Base-by-base conservation (phyloP, 1,140 invertebrate genomes). In the Elysia chlorotica region DNA sequence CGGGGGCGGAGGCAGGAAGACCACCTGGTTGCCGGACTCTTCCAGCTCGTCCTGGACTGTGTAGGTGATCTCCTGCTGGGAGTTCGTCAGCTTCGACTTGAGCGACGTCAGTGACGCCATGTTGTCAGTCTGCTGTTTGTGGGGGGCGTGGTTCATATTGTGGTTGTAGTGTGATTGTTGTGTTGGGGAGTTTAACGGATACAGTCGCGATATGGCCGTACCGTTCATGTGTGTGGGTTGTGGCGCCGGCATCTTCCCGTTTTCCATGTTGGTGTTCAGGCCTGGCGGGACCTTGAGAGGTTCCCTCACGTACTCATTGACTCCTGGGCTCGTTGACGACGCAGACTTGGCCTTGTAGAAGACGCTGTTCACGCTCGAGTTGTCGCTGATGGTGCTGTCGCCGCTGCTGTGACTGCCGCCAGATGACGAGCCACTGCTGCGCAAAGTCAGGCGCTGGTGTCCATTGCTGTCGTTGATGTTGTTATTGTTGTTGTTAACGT, bases 31-130 rank as follows among this genome's bases (percentile, higher is more conserved):
- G 17, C 56, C n/a, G 3, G n/a, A 6, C n/a, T 71, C 68, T 17
- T 71, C 68, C 35, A 71, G 5, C 21, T 61, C 68, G 57, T 71
- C 68, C 2, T 4, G 59, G 31, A 71, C 41, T 23, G 68, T 38
- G 28, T 71, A 71, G 23, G 68, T 71, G 19, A 71, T 57, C 36
- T 71, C 68, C 56, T 71, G 48, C 56, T 71, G 48, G 10, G 66
- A 57, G 41, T 14, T 10, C 10, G 2, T 41, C 3, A 61, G 6
- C 21, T 71, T 71, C 6, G 68, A 61, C 62, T 71, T 71, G 14
- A 41, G 48, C 17, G 36, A 71, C 31, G 33, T 69, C 21, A 48
- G 57, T 57, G 48, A 33, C 0, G 67, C 28, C n/a, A n/a, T n/a
- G n/a, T n/a, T 48, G 41, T 48, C 41, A 19, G n/a, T n/a, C 56